A percentile compares a stretch with the other conserved stretches of the same genome.
phyloP scores from a whole-genome alignment of 92 coral and sea anemone species.

The Epizoanthus stellaris region DNA sequence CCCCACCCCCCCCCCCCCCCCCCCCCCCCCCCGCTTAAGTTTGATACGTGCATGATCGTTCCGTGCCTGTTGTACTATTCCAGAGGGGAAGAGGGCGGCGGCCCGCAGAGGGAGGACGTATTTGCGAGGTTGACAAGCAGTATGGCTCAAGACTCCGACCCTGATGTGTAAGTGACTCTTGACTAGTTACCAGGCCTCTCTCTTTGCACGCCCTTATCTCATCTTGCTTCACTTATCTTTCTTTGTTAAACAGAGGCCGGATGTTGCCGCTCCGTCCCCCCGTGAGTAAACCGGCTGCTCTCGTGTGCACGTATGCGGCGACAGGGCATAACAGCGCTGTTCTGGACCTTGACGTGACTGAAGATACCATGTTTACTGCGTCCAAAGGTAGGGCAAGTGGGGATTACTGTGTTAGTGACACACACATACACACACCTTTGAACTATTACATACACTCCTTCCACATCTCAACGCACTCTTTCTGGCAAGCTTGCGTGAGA shows the following conservation, averaged over 20 bases:
- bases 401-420: no score
- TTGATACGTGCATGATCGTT: neutral
- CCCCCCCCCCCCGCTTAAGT: neutral
- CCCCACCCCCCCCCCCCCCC: no score
- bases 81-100: conserved; percentile 65
- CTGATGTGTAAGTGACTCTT: conserved; percentile 80
- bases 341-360: conserved; percentile 89
- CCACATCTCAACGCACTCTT: no score
- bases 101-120: conserved; percentile 84
- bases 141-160: conserved; percentile 90
- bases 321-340: conserved; percentile 99
- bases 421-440: no score
- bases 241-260: conserved; percentile 74
- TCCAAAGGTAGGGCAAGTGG: conserved; percentile 75
- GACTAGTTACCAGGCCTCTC: neutral
- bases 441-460: no score
- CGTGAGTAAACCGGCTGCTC: conserved; percentile 90
- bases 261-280: conserved; percentile 98
- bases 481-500: no score
- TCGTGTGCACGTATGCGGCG: conserved; percentile 96
- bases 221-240: neutral
- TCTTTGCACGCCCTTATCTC: neutral
- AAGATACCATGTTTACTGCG: conserved; percentile 92
- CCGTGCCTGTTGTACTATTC: neutral
- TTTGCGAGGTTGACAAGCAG: conserved; percentile 96